These are phyloP conservation scores for Salmo trutta DNA, from an alignment of 2,797 vertebrate genomes.

Conservation along the genomic window DNA sequence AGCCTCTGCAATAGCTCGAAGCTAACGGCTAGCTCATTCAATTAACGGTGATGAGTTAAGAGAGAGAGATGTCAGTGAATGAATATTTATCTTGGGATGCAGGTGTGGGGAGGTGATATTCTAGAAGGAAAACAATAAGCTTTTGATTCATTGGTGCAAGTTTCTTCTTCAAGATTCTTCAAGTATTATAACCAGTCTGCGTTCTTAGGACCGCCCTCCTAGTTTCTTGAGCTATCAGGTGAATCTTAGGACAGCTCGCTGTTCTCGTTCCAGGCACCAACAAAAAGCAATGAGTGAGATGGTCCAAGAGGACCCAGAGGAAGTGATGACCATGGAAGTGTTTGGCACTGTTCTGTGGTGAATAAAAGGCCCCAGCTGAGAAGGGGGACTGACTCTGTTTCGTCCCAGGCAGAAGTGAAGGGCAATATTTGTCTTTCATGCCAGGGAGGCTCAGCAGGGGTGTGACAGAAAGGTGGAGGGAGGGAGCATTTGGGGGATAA, in stretches of 20 bases:
- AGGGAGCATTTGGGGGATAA: background rate
- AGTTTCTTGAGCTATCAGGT: slow-evolving; percentile 23
- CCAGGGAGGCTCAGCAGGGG: slow-evolving; percentile 41
- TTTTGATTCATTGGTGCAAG: background rate
- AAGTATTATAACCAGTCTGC: background rate
- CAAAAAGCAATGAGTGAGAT: slow-evolving; percentile 27
- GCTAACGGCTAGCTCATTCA: slow-evolving; percentile 33
- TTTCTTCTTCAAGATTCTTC: no score
- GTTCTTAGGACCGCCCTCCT: background rate
- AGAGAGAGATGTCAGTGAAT: slow-evolving; percentile 42
- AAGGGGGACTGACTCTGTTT: slow-evolving; percentile 29
- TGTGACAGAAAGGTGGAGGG: slow-evolving; percentile 14
- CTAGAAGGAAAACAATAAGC: no score
- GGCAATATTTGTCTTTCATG: slow-evolving; percentile 41
- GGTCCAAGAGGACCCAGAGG: slow-evolving; percentile 42
- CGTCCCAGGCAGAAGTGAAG: slow-evolving; percentile 28
- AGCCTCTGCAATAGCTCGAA: slow-evolving; percentile 41
- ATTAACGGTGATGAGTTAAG: slow-evolving; percentile 45
- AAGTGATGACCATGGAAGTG: slow-evolving; percentile 52
- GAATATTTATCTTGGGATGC: slow-evolving; percentile 41
- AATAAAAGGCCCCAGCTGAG: slow-evolving; percentile 43
- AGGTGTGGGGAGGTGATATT: background rate
- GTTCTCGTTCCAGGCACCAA: slow-evolving; percentile 45
- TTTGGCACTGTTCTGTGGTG: slow-evolving; percentile 52
- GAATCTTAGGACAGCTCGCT: slow-evolving; percentile 26